Percentiles rank a stretch among this genome's conserved stretches.
phyloP scores from a whole-genome alignment of 2,888 invertebrate species.

The Sisyra terminalis region DNA sequence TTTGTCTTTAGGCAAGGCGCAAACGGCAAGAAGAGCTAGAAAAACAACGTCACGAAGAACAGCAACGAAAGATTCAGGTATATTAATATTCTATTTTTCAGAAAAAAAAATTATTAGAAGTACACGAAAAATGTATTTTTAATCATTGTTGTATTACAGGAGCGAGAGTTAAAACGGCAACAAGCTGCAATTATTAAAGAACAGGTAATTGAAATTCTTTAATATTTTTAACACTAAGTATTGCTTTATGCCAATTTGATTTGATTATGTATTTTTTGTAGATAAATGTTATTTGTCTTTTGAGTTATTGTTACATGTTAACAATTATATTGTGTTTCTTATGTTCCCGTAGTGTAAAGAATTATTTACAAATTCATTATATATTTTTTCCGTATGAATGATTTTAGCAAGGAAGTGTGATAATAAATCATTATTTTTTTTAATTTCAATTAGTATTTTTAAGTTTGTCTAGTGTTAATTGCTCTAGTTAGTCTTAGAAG shows the following conservation, averaged over 20 bases:
- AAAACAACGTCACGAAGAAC: slow-evolving; percentile 69
- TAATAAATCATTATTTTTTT: not conserved
- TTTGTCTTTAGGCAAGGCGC: slow-evolving; percentile 53
- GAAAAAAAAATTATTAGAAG: not conserved
- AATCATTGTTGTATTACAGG: slow-evolving; percentile 42
- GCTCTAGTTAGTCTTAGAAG: not conserved
- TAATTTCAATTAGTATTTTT: not conserved
- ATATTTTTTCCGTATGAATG: not conserved
- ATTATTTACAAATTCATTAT: not conserved
- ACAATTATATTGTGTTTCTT: not conserved
- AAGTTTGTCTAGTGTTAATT: not conserved
- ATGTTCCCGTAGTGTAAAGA: no score
- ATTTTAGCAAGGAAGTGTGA: not conserved
- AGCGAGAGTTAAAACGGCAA: slow-evolving; percentile 78
- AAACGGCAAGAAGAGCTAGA: slow-evolving; percentile 75
- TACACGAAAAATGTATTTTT: slow-evolving; percentile 6
- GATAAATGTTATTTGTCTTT: not conserved
- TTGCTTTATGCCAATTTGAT: slow-evolving; percentile 4
- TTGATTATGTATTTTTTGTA: not conserved
- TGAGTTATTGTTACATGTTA: slow-evolving; percentile 7
- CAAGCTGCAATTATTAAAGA: slow-evolving; percentile 79
- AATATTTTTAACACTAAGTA: slow-evolving; percentile 13
- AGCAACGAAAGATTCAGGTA: slow-evolving; percentile 76
- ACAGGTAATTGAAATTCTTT: slow-evolving; percentile 48
- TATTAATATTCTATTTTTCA: not conserved